Evolutionary conservation across 2,888 invertebrate species (phyloP).

Genomic region (Thera britannica): DNA sequence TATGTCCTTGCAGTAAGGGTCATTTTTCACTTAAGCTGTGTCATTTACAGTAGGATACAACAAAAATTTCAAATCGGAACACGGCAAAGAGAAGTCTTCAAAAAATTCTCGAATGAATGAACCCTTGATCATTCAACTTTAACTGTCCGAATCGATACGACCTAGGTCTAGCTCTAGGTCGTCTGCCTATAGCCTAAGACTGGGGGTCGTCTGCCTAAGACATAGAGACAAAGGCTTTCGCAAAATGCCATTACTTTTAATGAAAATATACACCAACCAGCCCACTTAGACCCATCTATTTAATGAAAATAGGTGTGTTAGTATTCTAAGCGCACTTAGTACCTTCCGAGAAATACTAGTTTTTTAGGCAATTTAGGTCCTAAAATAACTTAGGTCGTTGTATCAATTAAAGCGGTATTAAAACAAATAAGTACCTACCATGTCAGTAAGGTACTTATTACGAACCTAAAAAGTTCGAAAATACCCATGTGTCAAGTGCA

Average conservation of each 20-base stretch:
- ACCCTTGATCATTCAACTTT: slow-evolving; percentile 22
- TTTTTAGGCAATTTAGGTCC: too few relatives aligned
- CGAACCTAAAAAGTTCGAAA: too few relatives aligned
- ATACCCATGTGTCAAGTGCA: too few relatives aligned
- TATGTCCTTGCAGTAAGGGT: too few relatives aligned
- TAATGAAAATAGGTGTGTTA: slow-evolving; percentile 10
- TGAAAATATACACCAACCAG: slow-evolving; percentile 14
- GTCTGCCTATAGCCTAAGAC: too few relatives aligned
- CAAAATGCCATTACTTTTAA: slow-evolving; percentile 19
- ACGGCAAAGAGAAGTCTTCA: background rate
- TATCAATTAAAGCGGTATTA: too few relatives aligned
- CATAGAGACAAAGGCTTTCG: slow-evolving; percentile 20
- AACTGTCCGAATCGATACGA: slow-evolving; percentile 26
- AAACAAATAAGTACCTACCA: too few relatives aligned
- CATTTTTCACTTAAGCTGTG: too few relatives aligned
- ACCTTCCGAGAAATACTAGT: slow-evolving; percentile 2
- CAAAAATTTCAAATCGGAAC: too few relatives aligned
- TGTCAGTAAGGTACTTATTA: too few relatives aligned
- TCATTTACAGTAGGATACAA: too few relatives aligned
- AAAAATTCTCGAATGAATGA: slow-evolving; percentile 14
- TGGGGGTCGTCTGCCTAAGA: slow-evolving; percentile 24
- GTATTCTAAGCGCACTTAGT: background rate
- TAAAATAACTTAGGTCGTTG: too few relatives aligned
- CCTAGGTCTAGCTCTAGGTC: background rate
- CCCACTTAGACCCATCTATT: slow-evolving; percentile 16